These are phyloP conservation scores for Epinotia brunnichana DNA, from an alignment of 2,888 invertebrate genomes.

Conservation along the genomic window DNA sequence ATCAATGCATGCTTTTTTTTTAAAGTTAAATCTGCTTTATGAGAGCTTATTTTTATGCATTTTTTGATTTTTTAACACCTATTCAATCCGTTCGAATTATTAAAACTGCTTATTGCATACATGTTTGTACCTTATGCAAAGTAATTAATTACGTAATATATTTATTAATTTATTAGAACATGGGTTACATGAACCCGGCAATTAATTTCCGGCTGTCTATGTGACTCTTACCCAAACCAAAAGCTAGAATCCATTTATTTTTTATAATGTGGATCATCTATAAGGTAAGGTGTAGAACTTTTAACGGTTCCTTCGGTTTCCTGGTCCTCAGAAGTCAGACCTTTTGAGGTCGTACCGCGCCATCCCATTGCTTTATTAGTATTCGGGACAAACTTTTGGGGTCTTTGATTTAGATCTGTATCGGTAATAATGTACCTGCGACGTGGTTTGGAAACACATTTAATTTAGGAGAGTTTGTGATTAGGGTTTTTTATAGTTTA, in stretches of 20 bases:
- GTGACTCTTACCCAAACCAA: not conserved
- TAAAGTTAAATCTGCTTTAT: not conserved
- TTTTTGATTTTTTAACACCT: not conserved
- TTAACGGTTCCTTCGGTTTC: constrained; percentile 46
- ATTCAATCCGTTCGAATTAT: not conserved
- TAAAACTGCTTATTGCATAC: not conserved
- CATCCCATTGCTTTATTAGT: constrained; percentile 69
- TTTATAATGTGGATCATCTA: constrained; percentile 12
- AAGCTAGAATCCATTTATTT: not conserved
- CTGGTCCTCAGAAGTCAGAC: constrained; percentile 51
- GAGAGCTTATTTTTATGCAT: not conserved
- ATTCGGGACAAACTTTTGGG: constrained; percentile 74
- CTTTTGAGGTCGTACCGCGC: constrained; percentile 61
- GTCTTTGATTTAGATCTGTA: constrained; percentile 70
- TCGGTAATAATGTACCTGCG: constrained; percentile 62
- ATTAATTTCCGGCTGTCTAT: not conserved
- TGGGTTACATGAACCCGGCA: not conserved
- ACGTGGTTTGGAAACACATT: constrained; percentile 59
- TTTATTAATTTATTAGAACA: no score
- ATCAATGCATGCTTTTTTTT: constrained; percentile 8
- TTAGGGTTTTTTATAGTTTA: not conserved
- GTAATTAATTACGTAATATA: no score
- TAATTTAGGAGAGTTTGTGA: constrained; percentile 23
- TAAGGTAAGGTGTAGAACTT: constrained; percentile 27
- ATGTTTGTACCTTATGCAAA: no score